Conservation (phyloP, 2,113 vertebrate genomes). For the Brachypodius melanocephalos region DNA sequence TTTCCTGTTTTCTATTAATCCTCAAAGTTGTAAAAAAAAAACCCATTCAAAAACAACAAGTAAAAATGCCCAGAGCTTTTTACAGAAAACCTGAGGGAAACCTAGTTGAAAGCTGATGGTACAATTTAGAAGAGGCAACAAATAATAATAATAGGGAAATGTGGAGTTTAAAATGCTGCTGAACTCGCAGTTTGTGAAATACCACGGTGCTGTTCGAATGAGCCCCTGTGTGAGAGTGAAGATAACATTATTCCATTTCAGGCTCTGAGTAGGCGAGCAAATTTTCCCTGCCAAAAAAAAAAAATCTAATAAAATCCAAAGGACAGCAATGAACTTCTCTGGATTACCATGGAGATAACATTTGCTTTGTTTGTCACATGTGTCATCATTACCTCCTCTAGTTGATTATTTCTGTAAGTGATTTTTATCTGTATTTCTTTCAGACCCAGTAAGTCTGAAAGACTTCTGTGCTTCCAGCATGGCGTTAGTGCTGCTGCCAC, state of each 20-base stretch:
- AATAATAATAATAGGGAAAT: not conserved
- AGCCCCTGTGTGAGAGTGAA: slow-evolving; percentile 46
- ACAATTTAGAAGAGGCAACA: not conserved
- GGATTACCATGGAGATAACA: slow-evolving; percentile 78
- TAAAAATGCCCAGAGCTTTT: not conserved
- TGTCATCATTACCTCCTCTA: slow-evolving; percentile 62
- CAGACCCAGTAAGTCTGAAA: not conserved
- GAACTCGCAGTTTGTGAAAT: slow-evolving; percentile 17
- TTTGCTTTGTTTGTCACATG: slow-evolving; percentile 68
- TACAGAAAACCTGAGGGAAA: not conserved
- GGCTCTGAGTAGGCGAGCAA: slow-evolving; percentile 70
- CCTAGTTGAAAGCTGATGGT: not conserved
- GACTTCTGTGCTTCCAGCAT: not conserved
- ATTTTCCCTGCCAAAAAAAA: slow-evolving; percentile 63
- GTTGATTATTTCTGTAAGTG: slow-evolving; percentile 23
- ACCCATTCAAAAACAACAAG: no score
- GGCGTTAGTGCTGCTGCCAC: not conserved
- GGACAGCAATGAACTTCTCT: slow-evolving; percentile 66
- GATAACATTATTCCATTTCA: slow-evolving; percentile 65
- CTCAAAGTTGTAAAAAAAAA: not conserved
- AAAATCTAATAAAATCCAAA: slow-evolving; percentile 72
- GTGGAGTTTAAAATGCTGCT: not conserved
- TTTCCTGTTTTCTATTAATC: not conserved
- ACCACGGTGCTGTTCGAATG: slow-evolving; percentile 16
- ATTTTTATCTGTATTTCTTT: slow-evolving; percentile 28